Conservation (phyloP, 2,888 invertebrate genomes). For the Bembecia ichneumoniformis region DNA sequence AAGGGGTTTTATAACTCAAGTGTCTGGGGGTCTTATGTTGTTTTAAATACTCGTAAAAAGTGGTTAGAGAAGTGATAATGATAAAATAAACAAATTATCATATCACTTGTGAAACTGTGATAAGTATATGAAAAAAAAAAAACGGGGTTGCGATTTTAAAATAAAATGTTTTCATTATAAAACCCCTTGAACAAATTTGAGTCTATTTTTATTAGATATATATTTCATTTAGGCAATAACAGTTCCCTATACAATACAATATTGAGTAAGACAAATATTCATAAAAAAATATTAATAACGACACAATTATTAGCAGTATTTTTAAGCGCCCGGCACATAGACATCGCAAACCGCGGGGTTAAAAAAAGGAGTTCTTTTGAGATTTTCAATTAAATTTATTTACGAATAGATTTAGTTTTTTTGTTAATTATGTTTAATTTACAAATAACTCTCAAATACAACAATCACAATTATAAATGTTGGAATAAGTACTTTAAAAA, state of each 20-base stretch:
- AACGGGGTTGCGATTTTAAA: too few relatives aligned
- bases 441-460: slow-evolving; percentile 1
- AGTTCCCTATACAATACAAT: too few relatives aligned
- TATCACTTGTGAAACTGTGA: slow-evolving; percentile 8
- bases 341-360: too few relatives aligned
- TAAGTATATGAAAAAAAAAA: background rate
- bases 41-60: slow-evolving; percentile 31
- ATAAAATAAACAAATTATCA: slow-evolving; percentile 19
- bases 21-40: slow-evolving; percentile 22
- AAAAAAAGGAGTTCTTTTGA: slow-evolving; percentile 1
- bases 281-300: too few relatives aligned
- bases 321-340: too few relatives aligned
- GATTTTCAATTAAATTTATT: slow-evolving; percentile 4
- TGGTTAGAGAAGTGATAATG: slow-evolving; percentile 21
- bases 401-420: slow-evolving; percentile 4
- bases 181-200: too few relatives aligned
- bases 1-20: too few relatives aligned
- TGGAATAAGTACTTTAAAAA: background rate
- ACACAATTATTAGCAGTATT: too few relatives aligned
- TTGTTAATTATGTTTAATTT: background rate
- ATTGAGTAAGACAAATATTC: too few relatives aligned
- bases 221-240: too few relatives aligned
- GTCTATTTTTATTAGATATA: too few relatives aligned
- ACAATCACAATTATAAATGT: background rate
- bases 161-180: too few relatives aligned